These are phyloP conservation scores for Colletes collaris DNA, from an alignment of 2,888 invertebrate species.

Conservation along the genomic window DNA sequence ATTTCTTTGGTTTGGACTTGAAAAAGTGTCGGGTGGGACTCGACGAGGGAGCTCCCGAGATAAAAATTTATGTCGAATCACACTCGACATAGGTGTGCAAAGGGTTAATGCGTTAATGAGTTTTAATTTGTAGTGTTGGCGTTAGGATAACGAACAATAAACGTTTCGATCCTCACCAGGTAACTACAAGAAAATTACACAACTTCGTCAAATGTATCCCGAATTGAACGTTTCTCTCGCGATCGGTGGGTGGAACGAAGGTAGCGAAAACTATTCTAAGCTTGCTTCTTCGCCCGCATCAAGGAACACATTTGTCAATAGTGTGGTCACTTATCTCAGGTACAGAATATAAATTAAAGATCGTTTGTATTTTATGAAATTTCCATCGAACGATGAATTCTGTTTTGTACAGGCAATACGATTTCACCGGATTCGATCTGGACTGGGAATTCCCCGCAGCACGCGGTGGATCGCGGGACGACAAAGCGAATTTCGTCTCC, in stretches of 20 bases:
- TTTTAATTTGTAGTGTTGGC: too few species aligned
- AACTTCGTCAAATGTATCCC: constrained; percentile 87
- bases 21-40: too few species aligned
- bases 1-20: too few species aligned
- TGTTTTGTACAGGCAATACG: constrained; percentile 85
- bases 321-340: constrained; percentile 88
- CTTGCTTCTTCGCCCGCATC: constrained; percentile 87
- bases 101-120: too few species aligned
- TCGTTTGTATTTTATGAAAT: background rate
- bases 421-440: constrained; percentile 90
- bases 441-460: constrained; percentile 93
- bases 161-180: constrained; percentile 66
- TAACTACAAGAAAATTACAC: constrained; percentile 87
- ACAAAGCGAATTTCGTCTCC: constrained; percentile 90
- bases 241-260: constrained; percentile 97
- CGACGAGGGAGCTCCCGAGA: too few species aligned
- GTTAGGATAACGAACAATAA: background rate
- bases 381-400: background rate
- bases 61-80: too few species aligned
- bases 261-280: constrained; percentile 89
- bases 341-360: constrained; percentile 73
- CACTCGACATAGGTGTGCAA: too few species aligned
- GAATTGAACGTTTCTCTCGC: constrained; percentile 90
- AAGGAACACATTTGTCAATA: constrained; percentile 88
- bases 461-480: constrained; percentile 90